These are phyloP conservation scores for Catocala sponsa DNA, from an alignment of 2,888 invertebrate species.

Conservation along the genomic window DNA sequence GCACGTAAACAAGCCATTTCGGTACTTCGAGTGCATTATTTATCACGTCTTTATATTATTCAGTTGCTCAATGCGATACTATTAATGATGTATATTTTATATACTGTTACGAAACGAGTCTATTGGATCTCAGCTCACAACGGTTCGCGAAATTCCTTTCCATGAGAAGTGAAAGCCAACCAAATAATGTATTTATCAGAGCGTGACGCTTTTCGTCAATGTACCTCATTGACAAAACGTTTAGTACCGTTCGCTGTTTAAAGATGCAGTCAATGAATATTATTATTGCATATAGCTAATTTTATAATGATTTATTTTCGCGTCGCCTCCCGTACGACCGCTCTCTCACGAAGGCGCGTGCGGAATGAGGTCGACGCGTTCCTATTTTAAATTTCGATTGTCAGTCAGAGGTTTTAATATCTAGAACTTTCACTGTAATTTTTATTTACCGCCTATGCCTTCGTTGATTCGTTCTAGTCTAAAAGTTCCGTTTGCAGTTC, in stretches of 20 bases:
- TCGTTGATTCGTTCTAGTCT: conserved; percentile 31
- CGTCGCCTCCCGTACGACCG: conserved; percentile 63
- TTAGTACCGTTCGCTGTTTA: conserved; percentile 27
- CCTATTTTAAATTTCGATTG: conserved; percentile 85
- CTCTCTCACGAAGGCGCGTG: conserved; percentile 71
- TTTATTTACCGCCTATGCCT: conserved; percentile 40
- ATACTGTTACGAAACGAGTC: conserved; percentile 62
- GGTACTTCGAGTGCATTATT: conserved; percentile 25
- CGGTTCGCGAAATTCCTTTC: conserved; percentile 70
- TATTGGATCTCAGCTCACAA: conserved; percentile 48
- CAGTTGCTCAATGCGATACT: conserved; percentile 31
- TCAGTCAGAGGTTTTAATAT: conserved; percentile 59
- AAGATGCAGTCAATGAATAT: conserved; percentile 55
- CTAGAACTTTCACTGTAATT: conserved; percentile 74
- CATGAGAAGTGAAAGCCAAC: conserved; percentile 78
- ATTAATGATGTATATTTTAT: conserved; percentile 52
- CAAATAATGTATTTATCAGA: conserved; percentile 78
- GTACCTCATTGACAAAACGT: conserved; percentile 61
- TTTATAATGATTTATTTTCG: conserved; percentile 77
- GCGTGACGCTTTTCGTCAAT: conserved; percentile 66
- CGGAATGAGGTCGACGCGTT: conserved; percentile 82
- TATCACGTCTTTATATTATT: conserved; percentile 32
- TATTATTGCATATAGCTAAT: conserved; percentile 55
- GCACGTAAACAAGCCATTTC: conserved; percentile 38
- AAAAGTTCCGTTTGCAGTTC: conserved; percentile 56